Evolutionary conservation across 1,140 invertebrate genomes (phyloP).

Genomic region (Scaptodrosophila lebanonensis): DNA sequence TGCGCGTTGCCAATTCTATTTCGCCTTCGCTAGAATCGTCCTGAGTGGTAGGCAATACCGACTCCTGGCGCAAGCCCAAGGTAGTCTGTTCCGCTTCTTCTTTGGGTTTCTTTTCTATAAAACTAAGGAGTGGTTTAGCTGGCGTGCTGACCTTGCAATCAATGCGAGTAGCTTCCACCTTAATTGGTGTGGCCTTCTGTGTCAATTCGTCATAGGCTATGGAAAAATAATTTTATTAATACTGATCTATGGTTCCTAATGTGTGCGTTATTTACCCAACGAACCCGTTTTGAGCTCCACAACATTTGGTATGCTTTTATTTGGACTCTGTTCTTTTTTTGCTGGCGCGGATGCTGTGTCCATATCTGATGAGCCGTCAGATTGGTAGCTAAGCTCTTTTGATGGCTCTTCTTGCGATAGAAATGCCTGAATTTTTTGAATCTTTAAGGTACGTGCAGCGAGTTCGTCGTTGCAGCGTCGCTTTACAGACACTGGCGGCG

Average conservation of each 20-base stretch:
- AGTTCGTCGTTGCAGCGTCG: constrained; percentile 45
- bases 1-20: constrained; percentile 35
- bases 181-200: constrained; percentile 15
- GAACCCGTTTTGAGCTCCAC: constrained; percentile 44
- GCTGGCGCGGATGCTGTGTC: background rate
- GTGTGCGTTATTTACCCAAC: constrained; percentile 12
- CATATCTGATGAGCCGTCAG: constrained; percentile 13
- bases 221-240: no score
- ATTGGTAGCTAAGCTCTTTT: constrained; percentile 9
- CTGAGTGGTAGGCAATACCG: background rate
- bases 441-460: constrained; percentile 44
- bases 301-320: constrained; percentile 43
- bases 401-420: constrained; percentile 43
- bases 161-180: constrained; percentile 18
- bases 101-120: constrained; percentile 16
- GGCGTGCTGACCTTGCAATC: constrained; percentile 50
- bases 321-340: background rate
- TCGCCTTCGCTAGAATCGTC: constrained; percentile 20
- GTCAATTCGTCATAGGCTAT: constrained; percentile 47
- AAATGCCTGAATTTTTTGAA: constrained; percentile 69
- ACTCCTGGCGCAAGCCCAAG: background rate
- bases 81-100: background rate
- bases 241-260: no score
- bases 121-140: constrained; percentile 12
- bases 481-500: constrained; percentile 32